These are phyloP conservation scores for Trinorchestia longiramus DNA, from an alignment of 1,140 invertebrate genomes.

Conservation along the genomic window DNA sequence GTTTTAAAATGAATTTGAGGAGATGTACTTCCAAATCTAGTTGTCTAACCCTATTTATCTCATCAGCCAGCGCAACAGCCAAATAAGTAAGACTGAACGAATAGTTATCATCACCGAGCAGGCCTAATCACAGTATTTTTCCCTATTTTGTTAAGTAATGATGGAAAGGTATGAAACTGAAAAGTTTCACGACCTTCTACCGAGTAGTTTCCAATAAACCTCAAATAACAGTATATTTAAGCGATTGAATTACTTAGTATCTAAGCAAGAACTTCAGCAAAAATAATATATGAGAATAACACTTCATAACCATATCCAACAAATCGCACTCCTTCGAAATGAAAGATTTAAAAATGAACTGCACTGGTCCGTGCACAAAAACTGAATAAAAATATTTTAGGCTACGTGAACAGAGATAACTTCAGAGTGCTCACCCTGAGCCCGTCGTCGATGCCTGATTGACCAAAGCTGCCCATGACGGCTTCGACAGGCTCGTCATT, in stretches of 20 bases:
- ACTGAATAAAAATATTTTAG: background rate
- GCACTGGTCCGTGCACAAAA: background rate
- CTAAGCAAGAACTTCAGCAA: background rate
- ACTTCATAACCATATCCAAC: background rate
- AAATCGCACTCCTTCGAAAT: background rate
- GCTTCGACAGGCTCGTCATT: constrained; percentile 17
- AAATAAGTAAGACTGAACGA: no score
- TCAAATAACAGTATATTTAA: no score
- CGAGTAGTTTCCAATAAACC: no score
- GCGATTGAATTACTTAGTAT: background rate
- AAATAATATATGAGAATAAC: background rate
- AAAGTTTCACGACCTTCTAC: no score
- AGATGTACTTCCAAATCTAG: no score
- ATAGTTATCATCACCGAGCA: no score
- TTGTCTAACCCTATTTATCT: no score
- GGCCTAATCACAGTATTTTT: no score
- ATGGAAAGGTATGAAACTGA: no score
- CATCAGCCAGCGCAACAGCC: no score
- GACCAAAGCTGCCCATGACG: constrained; percentile 8
- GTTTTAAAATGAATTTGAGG: no score
- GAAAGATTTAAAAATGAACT: background rate
- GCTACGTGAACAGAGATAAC: background rate
- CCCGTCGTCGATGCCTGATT: background rate
- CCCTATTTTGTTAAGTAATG: no score
- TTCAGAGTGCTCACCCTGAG: background rate